Evolutionary conservation across 2,888 invertebrate genomes (phyloP).

Genomic region (Celastrina argiolus): DNA sequence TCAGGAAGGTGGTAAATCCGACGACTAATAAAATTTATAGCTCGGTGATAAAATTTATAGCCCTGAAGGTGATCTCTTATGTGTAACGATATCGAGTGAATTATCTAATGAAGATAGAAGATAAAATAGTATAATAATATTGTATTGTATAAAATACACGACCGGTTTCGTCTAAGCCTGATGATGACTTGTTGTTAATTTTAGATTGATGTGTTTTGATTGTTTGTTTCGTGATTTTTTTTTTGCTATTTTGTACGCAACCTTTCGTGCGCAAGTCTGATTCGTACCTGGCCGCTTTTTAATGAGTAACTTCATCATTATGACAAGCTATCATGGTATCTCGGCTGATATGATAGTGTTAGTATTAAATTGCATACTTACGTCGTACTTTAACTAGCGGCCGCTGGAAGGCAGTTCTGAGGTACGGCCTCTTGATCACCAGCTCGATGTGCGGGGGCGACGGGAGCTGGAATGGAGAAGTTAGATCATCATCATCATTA

Average conservation of each 20-base stretch:
- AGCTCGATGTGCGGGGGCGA: constrained; percentile 85
- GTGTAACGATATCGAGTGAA: background rate
- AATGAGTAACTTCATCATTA: no score
- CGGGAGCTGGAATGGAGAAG: constrained; percentile 71
- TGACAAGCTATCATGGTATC: no score
- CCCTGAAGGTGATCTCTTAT: background rate
- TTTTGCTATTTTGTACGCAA: no score
- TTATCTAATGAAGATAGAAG: background rate
- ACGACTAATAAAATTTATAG: background rate
- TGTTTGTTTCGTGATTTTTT: no score
- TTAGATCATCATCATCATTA: background rate
- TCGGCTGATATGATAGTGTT: no score
- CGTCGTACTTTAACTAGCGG: constrained; percentile 81
- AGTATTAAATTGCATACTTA: constrained; percentile 62
- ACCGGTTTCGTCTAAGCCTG: no score
- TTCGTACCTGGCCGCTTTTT: no score
- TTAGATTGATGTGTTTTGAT: no score
- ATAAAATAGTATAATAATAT: background rate
- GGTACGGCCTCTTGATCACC: constrained; percentile 83
- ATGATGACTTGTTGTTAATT: no score
- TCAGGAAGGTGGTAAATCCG: background rate
- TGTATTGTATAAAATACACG: no score
- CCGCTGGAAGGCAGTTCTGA: constrained; percentile 80
- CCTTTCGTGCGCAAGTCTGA: no score
- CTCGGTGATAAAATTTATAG: background rate